Conservation (phyloP, 2,797 vertebrate species). For the Bovichtus diacanthus region DNA sequence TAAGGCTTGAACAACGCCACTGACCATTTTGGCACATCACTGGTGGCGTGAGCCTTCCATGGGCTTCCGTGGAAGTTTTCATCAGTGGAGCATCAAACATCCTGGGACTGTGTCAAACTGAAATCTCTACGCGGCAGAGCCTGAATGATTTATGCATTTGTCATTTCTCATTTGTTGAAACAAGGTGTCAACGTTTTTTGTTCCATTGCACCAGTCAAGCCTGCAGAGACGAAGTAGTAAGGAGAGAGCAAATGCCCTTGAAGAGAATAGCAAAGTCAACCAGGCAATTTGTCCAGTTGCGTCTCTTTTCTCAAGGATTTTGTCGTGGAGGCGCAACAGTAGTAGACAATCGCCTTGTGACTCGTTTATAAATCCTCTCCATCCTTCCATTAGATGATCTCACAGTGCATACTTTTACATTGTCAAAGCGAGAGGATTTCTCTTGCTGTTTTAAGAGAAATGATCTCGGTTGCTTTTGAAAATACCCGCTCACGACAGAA, state of each 20-base stretch:
- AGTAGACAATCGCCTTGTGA: constrained; percentile 39
- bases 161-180: constrained; percentile 87
- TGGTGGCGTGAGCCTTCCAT: constrained; percentile 40
- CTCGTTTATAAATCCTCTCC: constrained; percentile 44
- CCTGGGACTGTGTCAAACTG: constrained; percentile 69
- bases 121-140: constrained; percentile 73
- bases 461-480: constrained; percentile 20
- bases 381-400: constrained; percentile 12
- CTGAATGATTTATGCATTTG: constrained; percentile 88
- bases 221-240: constrained; percentile 65
- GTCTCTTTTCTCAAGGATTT: constrained; percentile 35
- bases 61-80: constrained; percentile 59
- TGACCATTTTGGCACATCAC: constrained; percentile 48
- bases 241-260: constrained; percentile 76
- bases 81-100: constrained; percentile 71
- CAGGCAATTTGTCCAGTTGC: constrained; percentile 48
- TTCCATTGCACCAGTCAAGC: constrained; percentile 75
- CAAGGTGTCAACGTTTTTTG: constrained; percentile 81
- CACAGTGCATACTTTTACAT: neutral
- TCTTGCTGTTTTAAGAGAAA: constrained; percentile 17
- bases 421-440: neutral
- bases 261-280: constrained; percentile 75
- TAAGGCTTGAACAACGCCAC: constrained; percentile 9
- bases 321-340: constrained; percentile 18
- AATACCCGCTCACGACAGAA: constrained; percentile 3